phyloP scores from a whole-genome alignment of 2,113 vertebrate species.

The Brachypteracias leptosomus region DNA sequence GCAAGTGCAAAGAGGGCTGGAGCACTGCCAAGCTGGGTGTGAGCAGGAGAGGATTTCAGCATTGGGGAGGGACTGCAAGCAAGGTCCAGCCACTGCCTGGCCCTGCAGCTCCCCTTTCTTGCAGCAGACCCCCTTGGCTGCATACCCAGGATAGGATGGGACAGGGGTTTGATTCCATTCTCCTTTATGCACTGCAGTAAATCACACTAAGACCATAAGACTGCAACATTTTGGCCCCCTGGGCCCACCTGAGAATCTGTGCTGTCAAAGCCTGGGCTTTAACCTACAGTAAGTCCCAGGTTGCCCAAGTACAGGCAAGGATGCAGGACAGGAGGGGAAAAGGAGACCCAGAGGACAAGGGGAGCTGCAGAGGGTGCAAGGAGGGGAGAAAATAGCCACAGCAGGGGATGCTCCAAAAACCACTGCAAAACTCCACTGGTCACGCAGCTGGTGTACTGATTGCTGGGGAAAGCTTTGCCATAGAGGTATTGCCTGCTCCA shows the following conservation, averaged over 20 bases:
- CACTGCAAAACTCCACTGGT: rapidly evolving
- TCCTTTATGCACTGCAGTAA: background rate
- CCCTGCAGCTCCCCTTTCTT: background rate
- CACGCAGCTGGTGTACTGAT: background rate
- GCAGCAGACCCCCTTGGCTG: rapidly evolving
- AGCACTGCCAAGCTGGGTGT: background rate
- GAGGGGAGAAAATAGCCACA: background rate
- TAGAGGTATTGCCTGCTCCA: background rate
- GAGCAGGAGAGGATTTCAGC: background rate
- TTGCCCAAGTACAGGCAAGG: background rate
- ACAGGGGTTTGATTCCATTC: background rate
- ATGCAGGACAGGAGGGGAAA: background rate
- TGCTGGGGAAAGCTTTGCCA: background rate
- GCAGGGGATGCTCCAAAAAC: background rate
- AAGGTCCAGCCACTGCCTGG: background rate
- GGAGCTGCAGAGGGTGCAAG: background rate
- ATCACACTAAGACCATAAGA: background rate
- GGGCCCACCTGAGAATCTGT: rapidly evolving
- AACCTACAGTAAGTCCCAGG: background rate
- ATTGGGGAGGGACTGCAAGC: background rate
- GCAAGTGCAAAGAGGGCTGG: background rate
- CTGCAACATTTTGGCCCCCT: rapidly evolving
- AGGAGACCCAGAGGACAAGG: background rate
- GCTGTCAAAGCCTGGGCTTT: background rate
- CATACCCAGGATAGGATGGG: background rate